A percentile compares a stretch with the other conserved stretches of the same genome.
Conservation (phyloP, 1,140 invertebrate genomes). For the Musca domestica region DNA sequence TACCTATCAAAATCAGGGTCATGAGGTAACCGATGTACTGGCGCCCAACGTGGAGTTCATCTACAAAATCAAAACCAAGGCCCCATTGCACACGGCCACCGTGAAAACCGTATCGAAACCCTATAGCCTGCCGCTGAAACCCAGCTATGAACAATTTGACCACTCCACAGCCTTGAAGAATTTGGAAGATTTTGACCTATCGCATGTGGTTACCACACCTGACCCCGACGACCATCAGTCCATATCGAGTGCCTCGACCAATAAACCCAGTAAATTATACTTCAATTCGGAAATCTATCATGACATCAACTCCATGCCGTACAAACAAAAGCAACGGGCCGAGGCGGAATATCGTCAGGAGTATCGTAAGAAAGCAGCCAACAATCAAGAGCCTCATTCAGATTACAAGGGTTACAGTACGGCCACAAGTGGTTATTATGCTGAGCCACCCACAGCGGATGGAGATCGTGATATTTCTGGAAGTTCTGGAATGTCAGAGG, state of each 20-base stretch:
- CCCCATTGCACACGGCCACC: constrained; percentile 47
- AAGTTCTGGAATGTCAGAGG: constrained; percentile 26
- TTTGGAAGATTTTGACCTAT: constrained; percentile 48
- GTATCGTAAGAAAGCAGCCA: constrained; percentile 40
- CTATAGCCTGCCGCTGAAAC: constrained; percentile 41
- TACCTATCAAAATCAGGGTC: constrained; percentile 37
- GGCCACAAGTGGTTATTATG: constrained; percentile 39
- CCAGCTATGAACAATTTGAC: constrained; percentile 40
- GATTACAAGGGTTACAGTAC: constrained; percentile 43
- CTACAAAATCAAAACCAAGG: constrained; percentile 49
- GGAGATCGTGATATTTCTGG: not conserved
- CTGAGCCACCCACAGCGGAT: constrained; percentile 32
- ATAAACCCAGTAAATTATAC: constrained; percentile 43
- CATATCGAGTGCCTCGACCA: constrained; percentile 13
- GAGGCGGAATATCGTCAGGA: constrained; percentile 39
- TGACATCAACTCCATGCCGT: constrained; percentile 49
- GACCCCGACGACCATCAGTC: constrained; percentile 32
- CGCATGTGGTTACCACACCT: constrained; percentile 43
- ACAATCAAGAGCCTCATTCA: constrained; percentile 29
- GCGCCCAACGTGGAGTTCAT: constrained; percentile 49
- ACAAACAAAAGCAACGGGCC: constrained; percentile 37
- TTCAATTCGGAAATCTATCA: constrained; percentile 52
- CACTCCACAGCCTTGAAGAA: constrained; percentile 46
- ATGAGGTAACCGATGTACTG: constrained; percentile 36
- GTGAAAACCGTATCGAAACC: constrained; percentile 50